Base-by-base conservation (phyloP, 2,888 invertebrate genomes). In the Odontocerum albicorne region DNA sequence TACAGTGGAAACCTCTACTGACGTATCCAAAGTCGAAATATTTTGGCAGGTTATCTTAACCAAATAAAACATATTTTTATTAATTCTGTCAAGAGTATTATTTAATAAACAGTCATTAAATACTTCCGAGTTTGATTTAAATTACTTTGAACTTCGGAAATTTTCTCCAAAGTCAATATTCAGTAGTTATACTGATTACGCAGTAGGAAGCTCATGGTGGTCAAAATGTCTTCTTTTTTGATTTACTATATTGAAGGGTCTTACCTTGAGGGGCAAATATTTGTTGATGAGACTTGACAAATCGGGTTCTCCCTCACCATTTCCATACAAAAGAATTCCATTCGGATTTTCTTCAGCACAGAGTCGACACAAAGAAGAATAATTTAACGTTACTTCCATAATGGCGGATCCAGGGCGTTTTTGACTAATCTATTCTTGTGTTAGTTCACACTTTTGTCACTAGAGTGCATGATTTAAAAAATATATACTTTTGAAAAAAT, bases 1-100 rank as follows among this genome's bases (percentile, higher is more conserved):
- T 99, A 0, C 97, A 97, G 67, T 99, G 98, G 98, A 88, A 90
- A 42, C 77, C 85, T 59, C 74, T 98, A 55, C 81, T 80, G 62
- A 71, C 77, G 61, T 86, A 87, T 67, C 83, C 82, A 46, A 80
- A 87, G 67, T 78, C 87, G 32, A 82, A 82, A 67, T 95, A 89
- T 70, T 83, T 91, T 68, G 94, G 93, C 6, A 80, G 87, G 66
- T 71, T 93, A 43, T 76, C 84, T 66, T 86, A 77, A 73, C n/a
- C n/a, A n/a, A n/a, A n/a, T n/a, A n/a, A n/a, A n/a, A n/a, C n/a
- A n/a, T 3, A 13, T 2, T 6, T 12, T 44, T 16, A 13, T 44
- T 27, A 27, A 13, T 44, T 13, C 10, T 12, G 2, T 42, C 13
- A 10, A 33, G 6, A 32, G 19, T 15, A n/a, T 40, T 10, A 12